Base-by-base conservation (phyloP, 1,140 invertebrate species). In the Habropoda laboriosa region DNA sequence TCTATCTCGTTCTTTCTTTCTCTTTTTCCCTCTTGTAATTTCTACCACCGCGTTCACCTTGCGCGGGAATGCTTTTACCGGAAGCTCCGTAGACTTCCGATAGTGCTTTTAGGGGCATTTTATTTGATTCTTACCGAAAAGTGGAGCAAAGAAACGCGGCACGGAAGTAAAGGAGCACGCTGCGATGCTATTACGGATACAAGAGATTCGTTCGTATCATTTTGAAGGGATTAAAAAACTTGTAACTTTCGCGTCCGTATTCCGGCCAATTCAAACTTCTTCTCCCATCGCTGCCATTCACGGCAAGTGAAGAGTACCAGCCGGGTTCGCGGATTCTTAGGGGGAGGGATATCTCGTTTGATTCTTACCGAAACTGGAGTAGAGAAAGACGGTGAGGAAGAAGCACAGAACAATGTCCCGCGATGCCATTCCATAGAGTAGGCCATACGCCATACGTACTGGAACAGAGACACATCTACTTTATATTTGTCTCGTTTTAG, bases 361-460 rank as follows among this genome's bases (percentile, higher is more conserved):
- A 74, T 47, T 83, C 87, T 89, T 85, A 89, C 89, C 89, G 58
- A 89, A 83, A 78, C 74, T 86, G 2, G 71, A 68, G 72, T 82
- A 82, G 27, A 89, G 67, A 30, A 89, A 75, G 18, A 55, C 70
- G 57, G 80, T 74, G 67, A 90, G 78, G 60, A 89, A 63, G 66
- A 83, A 81, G 71, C 86, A 85, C 38, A 88, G 66, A 80, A 76
- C 70, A 55, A 89, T 40, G 82, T 89, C 79, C 81, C 82, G 78
- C 53, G 87, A 83, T 81, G 82, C 87, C 88, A 90, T 90, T 82
- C 82, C 86, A 89, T 83, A 79, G 83, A 74, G 75, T 66, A 60
- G 80, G 83, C 86, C 86, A 85, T 88, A 80, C 82, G 78, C 88
- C 87, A 89, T 89, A 57, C 77, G 80, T 85, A 55, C 89, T 90